These are phyloP conservation scores for Dioctria rufipes DNA, from an alignment of 2,888 invertebrate species.

Conservation along the genomic window DNA sequence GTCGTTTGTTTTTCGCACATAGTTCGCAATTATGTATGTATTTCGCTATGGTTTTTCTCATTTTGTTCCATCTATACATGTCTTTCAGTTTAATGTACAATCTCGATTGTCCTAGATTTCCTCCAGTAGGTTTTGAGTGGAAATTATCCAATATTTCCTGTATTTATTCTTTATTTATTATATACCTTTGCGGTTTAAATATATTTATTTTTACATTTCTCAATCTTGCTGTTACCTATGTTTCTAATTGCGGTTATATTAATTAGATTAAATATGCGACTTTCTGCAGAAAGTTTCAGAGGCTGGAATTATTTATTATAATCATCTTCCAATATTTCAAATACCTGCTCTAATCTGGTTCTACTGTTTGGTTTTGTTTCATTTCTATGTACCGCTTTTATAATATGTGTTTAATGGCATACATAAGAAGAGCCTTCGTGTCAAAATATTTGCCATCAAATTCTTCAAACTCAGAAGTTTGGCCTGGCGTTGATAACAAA, in stretches of 20 bases:
- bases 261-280: conserved; percentile 15
- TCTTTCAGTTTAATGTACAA: not conserved
- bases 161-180: not conserved
- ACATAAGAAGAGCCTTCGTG: no score
- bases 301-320: not conserved
- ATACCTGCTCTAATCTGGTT: no score
- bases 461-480: no score
- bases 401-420: no score
- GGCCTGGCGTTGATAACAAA: no score
- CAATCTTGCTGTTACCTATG: not conserved
- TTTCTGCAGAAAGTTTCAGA: not conserved
- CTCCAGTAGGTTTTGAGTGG: conserved; percentile 5
- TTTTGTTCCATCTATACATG: not conserved
- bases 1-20: no score
- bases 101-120: not conserved
- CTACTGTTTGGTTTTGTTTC: no score
- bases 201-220: not conserved
- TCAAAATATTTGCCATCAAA: no score
- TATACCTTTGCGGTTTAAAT: conserved; percentile 5
- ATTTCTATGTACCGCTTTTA: no score
- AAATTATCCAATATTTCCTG: not conserved
- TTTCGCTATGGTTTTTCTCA: conserved; percentile 1
- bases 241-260: not conserved
- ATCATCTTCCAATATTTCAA: conserved; percentile 15
- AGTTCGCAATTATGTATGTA: not conserved